These are phyloP conservation scores for Phylloscopus trochiloides DNA, from an alignment of 2,113 vertebrate genomes.

Conservation along the genomic window DNA sequence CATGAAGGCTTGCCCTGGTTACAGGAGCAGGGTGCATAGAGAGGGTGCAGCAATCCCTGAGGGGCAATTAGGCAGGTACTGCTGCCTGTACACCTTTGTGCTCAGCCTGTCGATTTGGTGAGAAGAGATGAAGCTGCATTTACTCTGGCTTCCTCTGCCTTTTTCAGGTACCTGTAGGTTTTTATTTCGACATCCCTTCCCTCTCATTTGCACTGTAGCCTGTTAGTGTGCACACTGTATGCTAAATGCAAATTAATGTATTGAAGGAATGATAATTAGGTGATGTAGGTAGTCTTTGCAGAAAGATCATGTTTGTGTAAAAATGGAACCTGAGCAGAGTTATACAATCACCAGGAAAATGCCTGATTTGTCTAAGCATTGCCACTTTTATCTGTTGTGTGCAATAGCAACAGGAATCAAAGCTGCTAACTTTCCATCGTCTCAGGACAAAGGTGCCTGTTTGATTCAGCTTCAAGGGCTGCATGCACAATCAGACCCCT, in stretches of 20 bases:
- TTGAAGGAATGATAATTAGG: neutral
- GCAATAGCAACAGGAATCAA: constrained; percentile 57
- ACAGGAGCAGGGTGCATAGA: neutral
- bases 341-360: constrained; percentile 18
- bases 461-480: constrained; percentile 66
- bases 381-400: neutral
- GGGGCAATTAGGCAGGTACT: neutral
- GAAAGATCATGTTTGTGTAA: neutral
- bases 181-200: neutral
- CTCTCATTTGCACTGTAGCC: neutral
- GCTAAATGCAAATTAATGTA: neutral
- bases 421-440: constrained; percentile 48
- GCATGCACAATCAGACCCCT: constrained; percentile 62
- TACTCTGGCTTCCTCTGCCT: neutral
- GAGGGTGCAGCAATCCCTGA: neutral
- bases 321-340: constrained; percentile 7
- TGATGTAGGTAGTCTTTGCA: neutral
- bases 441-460: constrained; percentile 59
- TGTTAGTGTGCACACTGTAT: neutral
- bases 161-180: neutral
- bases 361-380: constrained; percentile 35
- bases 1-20: neutral
- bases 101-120: neutral
- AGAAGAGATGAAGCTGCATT: neutral
- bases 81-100: neutral